Evolutionary conservation across 2,797 vertebrate species (phyloP), one percentile per base, ranked within the genome.

Genomic region (Pachyuromys duprasi): DNA sequence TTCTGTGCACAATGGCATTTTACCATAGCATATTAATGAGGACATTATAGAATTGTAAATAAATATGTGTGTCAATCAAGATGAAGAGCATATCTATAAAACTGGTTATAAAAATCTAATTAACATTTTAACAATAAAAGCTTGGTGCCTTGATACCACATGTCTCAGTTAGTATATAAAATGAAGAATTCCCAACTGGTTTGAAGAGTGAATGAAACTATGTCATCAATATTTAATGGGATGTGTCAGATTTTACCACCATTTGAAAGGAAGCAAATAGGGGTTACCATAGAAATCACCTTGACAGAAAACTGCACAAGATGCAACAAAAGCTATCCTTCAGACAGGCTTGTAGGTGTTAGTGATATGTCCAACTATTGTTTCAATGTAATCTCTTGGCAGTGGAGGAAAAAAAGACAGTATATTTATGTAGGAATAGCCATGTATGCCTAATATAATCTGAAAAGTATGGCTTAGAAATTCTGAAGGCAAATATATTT

Each of bases 41-140:
- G 97, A 55, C 95, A 97, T 98, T 98, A 98, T 98, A 94, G 96
- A 98, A 98, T 96, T 98, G 97, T 98, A 98, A 98, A 98, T 98
- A 99, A 98, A 98, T 97, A 97, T 97, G 95, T 98, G 97, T 98
- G 95, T 96, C 97, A 97, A 98, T 98, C 36, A 83, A 98, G 95
- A 97, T 97, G 96, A 98, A 98, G 97, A 98, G 65, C 91, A 97
- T 91, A 98, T 97, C 0, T 6, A 98, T 98, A 98, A 98, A 98
- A 98, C 96, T 94, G 93, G 97, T 98, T 97, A 98, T 98, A 98
- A 98, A 98, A 98, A 96, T 96, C 97, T 98, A 98, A 99, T 98
- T 98, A 99, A 98, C 98, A 98, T 98, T 98, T 98, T 98, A 98
- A 98, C 95, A 90, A 93, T 97, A 97, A 98, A 89, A 98, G 84